Percentiles rank a stretch among this genome's conserved stretches.
Conservation (phyloP, 2,888 invertebrate species). For the Synanthedon myopaeformis region DNA sequence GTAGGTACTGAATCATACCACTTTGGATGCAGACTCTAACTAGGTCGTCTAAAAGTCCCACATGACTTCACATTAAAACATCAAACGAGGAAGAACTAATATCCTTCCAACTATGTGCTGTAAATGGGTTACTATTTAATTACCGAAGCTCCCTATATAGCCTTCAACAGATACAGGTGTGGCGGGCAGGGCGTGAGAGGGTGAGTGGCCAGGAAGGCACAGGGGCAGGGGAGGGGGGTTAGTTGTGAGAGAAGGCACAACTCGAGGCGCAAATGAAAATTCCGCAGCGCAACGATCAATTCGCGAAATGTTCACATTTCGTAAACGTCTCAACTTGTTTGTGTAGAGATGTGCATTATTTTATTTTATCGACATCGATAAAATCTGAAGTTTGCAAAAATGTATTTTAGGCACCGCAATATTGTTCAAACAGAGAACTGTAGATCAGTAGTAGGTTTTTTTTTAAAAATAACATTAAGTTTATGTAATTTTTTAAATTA, state of each 20-base stretch:
- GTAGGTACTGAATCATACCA: too few species aligned
- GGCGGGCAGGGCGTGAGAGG: conserved; percentile 6
- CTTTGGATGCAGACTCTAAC: too few species aligned
- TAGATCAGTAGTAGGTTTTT: too few species aligned
- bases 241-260: conserved; percentile 10
- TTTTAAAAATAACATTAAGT: too few species aligned
- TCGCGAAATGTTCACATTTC: conserved; percentile 68
- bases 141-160: conserved; percentile 4
- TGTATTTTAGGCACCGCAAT: not conserved
- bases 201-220: not conserved
- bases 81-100: too few species aligned
- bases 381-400: not conserved
- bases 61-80: too few species aligned
- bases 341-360: conserved; percentile 9
- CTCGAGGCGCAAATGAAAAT: conserved; percentile 57
- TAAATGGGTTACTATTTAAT: too few species aligned
- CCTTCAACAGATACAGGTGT: conserved; percentile 14
- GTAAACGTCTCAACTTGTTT: conserved; percentile 67
- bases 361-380: conserved; percentile 8
- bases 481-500: too few species aligned
- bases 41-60: too few species aligned
- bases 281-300: conserved; percentile 63
- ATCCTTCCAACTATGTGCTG: too few species aligned
- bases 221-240: conserved; percentile 2
- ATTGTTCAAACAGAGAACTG: not conserved